Evolutionary conservation across 2,113 vertebrate species (phyloP).

Genomic region (Mola mola): DNA sequence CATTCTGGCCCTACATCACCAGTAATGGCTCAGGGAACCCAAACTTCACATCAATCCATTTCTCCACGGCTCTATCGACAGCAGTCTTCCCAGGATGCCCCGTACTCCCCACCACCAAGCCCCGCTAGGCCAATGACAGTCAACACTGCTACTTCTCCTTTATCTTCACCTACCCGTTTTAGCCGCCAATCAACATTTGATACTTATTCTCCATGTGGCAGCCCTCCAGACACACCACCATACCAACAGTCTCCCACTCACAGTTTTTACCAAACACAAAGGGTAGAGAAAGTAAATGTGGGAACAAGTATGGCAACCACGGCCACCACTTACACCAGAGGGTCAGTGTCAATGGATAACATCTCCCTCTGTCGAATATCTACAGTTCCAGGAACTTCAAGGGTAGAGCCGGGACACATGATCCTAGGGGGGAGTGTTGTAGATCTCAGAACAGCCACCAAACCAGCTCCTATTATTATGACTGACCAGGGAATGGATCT

Average conservation of each 20-base stretch:
- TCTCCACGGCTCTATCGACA: conserved; percentile 88
- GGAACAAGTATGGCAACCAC: conserved; percentile 83
- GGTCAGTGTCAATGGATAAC: conserved; percentile 91
- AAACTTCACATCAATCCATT: conserved; percentile 84
- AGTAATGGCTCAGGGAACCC: conserved; percentile 90
- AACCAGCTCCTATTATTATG: conserved; percentile 91
- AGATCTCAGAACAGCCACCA: conserved; percentile 88
- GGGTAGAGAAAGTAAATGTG: conserved; percentile 82
- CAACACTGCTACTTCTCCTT: conserved; percentile 87
- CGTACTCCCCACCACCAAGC: conserved; percentile 86
- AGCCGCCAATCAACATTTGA: conserved; percentile 86
- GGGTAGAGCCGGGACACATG: conserved; percentile 92
- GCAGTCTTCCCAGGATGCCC: conserved; percentile 88
- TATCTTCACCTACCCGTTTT: conserved; percentile 87
- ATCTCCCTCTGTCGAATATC: conserved; percentile 96
- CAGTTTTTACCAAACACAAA: conserved; percentile 79
- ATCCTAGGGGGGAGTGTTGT: conserved; percentile 88
- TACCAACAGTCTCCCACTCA: conserved; percentile 77
- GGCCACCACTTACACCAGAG: conserved; percentile 87
- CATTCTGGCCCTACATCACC: conserved; percentile 76
- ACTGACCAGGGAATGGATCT: conserved; percentile 98
- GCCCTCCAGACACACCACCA: conserved; percentile 83
- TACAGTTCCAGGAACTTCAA: conserved; percentile 91
- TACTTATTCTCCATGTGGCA: conserved; percentile 84
- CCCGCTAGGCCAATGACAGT: conserved; percentile 86